Conservation (phyloP, 2,888 invertebrate genomes). For the Blera fallax region DNA sequence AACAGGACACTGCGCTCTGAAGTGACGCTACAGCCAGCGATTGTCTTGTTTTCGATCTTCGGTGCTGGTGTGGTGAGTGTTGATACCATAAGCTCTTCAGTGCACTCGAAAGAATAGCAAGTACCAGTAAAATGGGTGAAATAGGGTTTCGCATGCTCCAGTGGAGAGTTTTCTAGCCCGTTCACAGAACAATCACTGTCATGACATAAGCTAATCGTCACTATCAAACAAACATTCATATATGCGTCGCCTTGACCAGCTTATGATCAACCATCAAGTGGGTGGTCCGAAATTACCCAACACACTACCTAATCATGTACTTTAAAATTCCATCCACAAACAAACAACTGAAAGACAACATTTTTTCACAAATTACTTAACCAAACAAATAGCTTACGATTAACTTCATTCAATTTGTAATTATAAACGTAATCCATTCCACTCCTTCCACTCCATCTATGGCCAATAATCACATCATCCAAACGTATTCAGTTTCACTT, state of each 20-base stretch:
- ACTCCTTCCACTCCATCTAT: not conserved
- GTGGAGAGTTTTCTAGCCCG: too few relatives aligned
- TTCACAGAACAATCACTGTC: not conserved
- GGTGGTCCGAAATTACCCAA: constrained; percentile 14
- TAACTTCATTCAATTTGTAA: constrained; percentile 13
- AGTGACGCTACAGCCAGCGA: too few relatives aligned
- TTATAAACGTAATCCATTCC: constrained; percentile 5
- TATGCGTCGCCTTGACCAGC: not conserved
- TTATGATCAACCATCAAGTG: not conserved
- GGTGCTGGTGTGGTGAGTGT: too few relatives aligned
- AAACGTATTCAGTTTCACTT: constrained; percentile 26
- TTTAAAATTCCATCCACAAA: constrained; percentile 15
- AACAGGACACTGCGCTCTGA: too few relatives aligned
- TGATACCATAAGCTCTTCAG: too few relatives aligned
- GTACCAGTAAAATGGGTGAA: too few relatives aligned
- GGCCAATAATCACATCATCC: not conserved
- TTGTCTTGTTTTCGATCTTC: too few relatives aligned
- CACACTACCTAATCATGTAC: not conserved
- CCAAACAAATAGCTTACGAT: not conserved
- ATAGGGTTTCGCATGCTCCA: too few relatives aligned
- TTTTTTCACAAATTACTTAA: constrained; percentile 3
- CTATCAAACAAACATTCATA: not conserved
- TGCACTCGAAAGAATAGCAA: too few relatives aligned
- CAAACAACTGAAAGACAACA: not conserved
- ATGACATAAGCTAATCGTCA: too few relatives aligned